Percentiles rank a stretch among this genome's conserved stretches.
Evolutionary conservation across 2,113 vertebrate genomes (phyloP).

Genomic region (Caretta caretta): DNA sequence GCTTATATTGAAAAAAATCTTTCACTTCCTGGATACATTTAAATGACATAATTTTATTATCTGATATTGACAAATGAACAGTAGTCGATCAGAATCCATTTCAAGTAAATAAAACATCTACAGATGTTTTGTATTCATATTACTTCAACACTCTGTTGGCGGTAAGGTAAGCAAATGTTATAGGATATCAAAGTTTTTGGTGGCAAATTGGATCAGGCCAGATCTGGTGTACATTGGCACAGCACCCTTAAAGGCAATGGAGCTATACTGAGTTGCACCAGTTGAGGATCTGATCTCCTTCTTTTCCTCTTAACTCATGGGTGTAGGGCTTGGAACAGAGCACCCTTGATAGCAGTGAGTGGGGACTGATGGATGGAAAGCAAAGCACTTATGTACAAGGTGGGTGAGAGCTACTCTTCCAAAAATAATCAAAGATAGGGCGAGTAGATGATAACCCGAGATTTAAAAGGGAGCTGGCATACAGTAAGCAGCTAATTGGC

Average conservation of each 20-base stretch:
- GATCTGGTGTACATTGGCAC: background rate
- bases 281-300: background rate
- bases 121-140: background rate
- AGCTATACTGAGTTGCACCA: background rate
- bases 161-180: background rate
- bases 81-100: background rate
- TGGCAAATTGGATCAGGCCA: background rate
- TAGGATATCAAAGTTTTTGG: background rate
- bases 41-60: conserved; percentile 19
- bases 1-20: background rate
- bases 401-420: background rate
- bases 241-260: background rate
- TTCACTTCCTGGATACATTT: conserved; percentile 32
- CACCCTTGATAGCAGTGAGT: background rate
- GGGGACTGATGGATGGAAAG: background rate
- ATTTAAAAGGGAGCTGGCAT: background rate
- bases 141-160: background rate
- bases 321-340: background rate
- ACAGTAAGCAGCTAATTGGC: background rate
- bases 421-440: conserved; percentile 41
- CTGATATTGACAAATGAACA: background rate
- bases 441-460: background rate
- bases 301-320: background rate
- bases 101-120: conserved; percentile 22
- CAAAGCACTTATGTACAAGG: background rate